These are phyloP conservation scores for Anas capensis DNA, from an alignment of 2,797 vertebrate genomes.

Conservation along the genomic window DNA sequence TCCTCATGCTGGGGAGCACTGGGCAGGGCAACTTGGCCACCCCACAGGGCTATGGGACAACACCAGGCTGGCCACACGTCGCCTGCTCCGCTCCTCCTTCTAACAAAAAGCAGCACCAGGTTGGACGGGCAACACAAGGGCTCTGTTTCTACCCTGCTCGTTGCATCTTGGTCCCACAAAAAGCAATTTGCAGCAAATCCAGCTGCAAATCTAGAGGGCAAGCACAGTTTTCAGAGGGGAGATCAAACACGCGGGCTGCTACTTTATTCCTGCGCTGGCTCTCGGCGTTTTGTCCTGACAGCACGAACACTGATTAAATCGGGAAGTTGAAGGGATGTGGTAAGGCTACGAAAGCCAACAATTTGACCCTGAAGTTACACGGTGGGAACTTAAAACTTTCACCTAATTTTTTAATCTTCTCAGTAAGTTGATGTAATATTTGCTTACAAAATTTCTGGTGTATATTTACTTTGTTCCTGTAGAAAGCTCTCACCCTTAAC, in stretches of 20 bases:
- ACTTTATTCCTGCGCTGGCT: neutral
- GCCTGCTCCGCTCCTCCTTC: neutral
- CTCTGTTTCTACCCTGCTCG: neutral
- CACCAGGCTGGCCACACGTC: fast-evolving
- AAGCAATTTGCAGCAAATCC: neutral
- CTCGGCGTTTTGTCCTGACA: neutral
- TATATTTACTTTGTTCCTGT: neutral
- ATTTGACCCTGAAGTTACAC: neutral
- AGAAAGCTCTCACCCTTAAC: neutral
- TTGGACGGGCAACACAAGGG: fast-evolving
- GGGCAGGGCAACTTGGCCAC: neutral
- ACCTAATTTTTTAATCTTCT: conserved; percentile 21
- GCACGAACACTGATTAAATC: conserved; percentile 21
- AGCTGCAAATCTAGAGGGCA: neutral
- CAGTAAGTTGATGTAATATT: neutral
- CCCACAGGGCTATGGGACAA: fast-evolving
- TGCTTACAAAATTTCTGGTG: neutral
- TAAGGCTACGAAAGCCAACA: neutral
- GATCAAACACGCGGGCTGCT: neutral
- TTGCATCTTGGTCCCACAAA: neutral
- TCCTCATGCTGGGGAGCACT: fast-evolving
- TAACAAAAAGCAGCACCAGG: fast-evolving
- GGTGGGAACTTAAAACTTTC: neutral
- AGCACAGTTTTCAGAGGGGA: fast-evolving
- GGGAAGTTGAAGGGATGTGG: conserved; percentile 19